Percentiles rank a stretch among this genome's conserved stretches.
These are phyloP conservation scores for Sebastolobus alascanus DNA, from an alignment of 2,797 vertebrate species.

Conservation along the genomic window DNA sequence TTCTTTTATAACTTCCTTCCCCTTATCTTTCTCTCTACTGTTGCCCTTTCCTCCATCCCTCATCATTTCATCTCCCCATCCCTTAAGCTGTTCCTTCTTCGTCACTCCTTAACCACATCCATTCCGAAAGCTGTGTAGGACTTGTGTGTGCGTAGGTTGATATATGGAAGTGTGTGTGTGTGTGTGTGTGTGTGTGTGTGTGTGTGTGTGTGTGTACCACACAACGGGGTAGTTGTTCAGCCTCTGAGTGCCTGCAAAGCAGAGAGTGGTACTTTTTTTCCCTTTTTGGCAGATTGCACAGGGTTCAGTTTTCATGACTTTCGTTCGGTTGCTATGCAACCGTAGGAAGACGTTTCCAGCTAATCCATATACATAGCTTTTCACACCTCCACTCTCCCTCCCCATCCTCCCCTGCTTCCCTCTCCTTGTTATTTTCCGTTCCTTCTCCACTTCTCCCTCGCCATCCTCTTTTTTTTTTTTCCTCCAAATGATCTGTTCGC, in stretches of 20 bases:
- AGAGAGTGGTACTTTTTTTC: conserved; percentile 19
- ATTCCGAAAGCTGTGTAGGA: not conserved
- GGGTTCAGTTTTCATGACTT: conserved; percentile 43
- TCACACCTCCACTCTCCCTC: conserved; percentile 18
- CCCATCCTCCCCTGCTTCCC: not conserved
- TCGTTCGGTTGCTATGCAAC: conserved; percentile 60
- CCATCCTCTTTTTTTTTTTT: not conserved
- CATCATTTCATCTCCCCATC: conserved; percentile 4
- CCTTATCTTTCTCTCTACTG: not conserved
- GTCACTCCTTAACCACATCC: conserved; percentile 14
- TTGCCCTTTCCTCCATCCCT: not conserved
- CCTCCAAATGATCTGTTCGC: not conserved
- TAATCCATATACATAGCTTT: conserved; percentile 41
- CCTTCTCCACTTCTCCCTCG: not conserved
- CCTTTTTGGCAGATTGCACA: conserved; percentile 39
- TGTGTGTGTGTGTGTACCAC: conserved; percentile 2
- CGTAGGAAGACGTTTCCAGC: conserved; percentile 16
- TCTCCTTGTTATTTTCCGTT: not conserved
- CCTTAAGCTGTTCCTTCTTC: conserved; percentile 6
- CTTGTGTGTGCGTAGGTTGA: conserved; percentile 8
- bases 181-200: conserved; percentile 6
- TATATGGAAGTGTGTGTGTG: not conserved
- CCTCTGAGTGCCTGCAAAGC: conserved; percentile 18
- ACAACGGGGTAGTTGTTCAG: not conserved
- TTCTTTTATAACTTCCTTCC: not conserved